Evolutionary conservation across 2,888 invertebrate species (phyloP).

Genomic region (Limnephilus marmoratus): DNA sequence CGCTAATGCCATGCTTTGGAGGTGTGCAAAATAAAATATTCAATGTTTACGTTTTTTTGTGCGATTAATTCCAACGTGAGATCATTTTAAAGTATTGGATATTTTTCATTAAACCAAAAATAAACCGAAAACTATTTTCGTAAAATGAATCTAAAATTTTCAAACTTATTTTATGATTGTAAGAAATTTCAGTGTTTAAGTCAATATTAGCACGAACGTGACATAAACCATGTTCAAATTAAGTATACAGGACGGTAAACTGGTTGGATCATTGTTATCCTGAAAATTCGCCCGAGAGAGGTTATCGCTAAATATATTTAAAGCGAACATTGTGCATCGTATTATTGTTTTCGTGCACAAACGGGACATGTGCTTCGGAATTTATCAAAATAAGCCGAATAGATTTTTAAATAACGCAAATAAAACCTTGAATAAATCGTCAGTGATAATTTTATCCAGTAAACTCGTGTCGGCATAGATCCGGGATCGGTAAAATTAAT

Average conservation of each 20-base stretch:
- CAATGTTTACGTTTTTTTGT: not conserved
- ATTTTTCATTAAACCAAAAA: not conserved
- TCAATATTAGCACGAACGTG: not conserved
- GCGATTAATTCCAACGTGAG: not conserved
- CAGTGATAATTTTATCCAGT: not conserved
- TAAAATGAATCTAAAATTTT: not conserved
- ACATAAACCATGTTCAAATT: not conserved
- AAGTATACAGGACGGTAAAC: not conserved
- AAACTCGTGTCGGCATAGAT: too few species aligned
- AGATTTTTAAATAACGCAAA: not conserved
- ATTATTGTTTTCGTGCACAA: not conserved
- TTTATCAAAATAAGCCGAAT: not conserved
- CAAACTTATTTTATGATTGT: not conserved
- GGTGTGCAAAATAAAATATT: constrained; percentile 2
- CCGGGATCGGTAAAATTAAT: too few species aligned
- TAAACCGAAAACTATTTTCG: not conserved
- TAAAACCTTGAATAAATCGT: not conserved
- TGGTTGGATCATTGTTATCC: not conserved
- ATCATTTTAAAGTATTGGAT: not conserved
- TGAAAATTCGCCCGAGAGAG: not conserved
- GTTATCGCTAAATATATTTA: not conserved
- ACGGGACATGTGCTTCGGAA: not conserved
- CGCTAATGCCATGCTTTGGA: not conserved
- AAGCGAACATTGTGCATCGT: not conserved
- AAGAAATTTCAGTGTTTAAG: not conserved